A percentile compares a stretch with the other conserved stretches of the same genome.
Evolutionary conservation across 2,797 vertebrate species (phyloP).

Genomic region (Hipposideros larvatus): DNA sequence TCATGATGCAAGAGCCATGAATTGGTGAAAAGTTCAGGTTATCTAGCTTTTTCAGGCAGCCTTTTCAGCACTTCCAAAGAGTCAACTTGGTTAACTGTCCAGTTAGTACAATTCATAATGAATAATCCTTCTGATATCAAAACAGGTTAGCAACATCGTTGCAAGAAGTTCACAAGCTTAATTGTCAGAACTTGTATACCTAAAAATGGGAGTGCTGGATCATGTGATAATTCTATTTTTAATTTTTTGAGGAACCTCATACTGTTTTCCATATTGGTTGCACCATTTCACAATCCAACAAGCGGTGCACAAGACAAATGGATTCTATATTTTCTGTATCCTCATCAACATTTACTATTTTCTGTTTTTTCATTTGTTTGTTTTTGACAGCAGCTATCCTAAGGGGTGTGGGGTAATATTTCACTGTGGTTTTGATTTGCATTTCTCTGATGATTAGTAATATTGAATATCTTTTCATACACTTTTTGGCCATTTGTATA

Average conservation of each 20-base stretch:
- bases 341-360: background rate
- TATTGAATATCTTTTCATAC: background rate
- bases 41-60: no score
- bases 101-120: no score
- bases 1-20: no score
- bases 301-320: background rate
- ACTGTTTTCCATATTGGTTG: background rate
- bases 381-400: background rate
- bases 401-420: background rate
- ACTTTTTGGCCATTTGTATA: background rate
- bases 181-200: no score
- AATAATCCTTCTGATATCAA: no score
- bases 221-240: background rate
- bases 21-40: no score
- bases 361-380: background rate
- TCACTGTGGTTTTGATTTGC: background rate
- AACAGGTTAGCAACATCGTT: no score
- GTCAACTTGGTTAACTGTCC: no score
- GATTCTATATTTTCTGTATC: background rate
- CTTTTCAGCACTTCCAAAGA: no score
- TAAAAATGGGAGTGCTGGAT: background rate
- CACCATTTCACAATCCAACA: background rate
- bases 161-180: no score
- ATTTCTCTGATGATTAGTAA: slow-evolving; percentile 24
- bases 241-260: background rate